phyloP scores from a whole-genome alignment of 2,113 vertebrate genomes.

The Equus quagga region DNA sequence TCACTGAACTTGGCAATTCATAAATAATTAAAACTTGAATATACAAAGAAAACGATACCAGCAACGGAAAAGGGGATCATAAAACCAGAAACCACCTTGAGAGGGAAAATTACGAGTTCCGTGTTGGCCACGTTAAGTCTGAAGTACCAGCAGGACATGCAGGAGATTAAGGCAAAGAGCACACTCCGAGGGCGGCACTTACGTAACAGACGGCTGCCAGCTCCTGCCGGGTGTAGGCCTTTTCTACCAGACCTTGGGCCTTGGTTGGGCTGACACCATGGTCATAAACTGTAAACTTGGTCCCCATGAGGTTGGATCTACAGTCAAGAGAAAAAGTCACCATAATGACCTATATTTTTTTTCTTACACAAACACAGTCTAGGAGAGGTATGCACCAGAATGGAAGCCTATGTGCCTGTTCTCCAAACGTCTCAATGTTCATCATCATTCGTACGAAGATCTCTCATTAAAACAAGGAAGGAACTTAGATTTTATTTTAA shows the following conservation, averaged over 20 bases:
- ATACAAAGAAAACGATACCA: not conserved
- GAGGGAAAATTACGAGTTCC: not conserved
- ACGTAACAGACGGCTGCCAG: conserved; percentile 97
- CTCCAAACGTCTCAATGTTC: not conserved
- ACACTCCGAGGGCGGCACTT: conserved; percentile 75
- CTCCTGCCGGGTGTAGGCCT: conserved; percentile 93
- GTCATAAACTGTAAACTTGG: conserved; percentile 98
- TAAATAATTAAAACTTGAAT: not conserved
- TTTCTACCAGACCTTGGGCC: conserved; percentile 91
- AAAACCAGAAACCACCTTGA: not conserved
- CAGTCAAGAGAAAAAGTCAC: conserved; percentile 61
- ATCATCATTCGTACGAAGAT: not conserved
- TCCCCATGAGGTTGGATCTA: conserved; percentile 98
- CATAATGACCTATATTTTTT: not conserved
- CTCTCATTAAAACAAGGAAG: not conserved
- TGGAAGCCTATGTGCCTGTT: not conserved
- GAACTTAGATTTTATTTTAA: not conserved
- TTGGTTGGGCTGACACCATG: conserved; percentile 94
- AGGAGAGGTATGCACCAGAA: not conserved
- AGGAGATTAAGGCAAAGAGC: not conserved
- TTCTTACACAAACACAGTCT: not conserved
- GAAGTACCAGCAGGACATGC: not conserved
- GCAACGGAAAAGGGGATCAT: not conserved
- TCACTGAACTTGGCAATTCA: not conserved
- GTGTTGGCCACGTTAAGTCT: not conserved